phyloP scores from a whole-genome alignment of 2,888 invertebrate genomes.

The Mesorhabditis belari region DNA sequence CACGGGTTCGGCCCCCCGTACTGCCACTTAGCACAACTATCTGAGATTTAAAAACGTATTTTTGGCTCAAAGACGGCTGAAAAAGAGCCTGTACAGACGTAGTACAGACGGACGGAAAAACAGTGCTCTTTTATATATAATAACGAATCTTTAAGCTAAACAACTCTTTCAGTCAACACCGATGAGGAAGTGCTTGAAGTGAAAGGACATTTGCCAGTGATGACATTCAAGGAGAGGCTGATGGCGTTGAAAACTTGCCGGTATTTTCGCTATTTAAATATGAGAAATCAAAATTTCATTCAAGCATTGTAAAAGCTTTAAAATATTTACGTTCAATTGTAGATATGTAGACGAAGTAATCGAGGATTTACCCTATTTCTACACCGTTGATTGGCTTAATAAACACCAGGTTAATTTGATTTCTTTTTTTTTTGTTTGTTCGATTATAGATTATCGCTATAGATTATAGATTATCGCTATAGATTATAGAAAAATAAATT shows the following conservation, averaged over 20 bases:
- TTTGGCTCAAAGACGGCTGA: too few relatives aligned
- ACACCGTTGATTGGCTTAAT: slow-evolving; percentile 78
- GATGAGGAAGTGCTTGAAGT: slow-evolving; percentile 19
- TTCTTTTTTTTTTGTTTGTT: too few relatives aligned
- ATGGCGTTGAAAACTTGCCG: slow-evolving; percentile 12
- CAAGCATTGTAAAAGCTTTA: too few relatives aligned
- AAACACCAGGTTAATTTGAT: slow-evolving; percentile 69
- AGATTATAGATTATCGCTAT: too few relatives aligned
- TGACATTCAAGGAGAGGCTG: slow-evolving; percentile 6
- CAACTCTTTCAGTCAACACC: slow-evolving; percentile 19
- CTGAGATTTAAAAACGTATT: too few relatives aligned
- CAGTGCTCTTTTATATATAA: background rate
- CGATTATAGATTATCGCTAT: too few relatives aligned
- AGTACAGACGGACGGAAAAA: too few relatives aligned
- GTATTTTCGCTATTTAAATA: too few relatives aligned
- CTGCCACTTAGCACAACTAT: too few relatives aligned
- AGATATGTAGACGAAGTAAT: slow-evolving; percentile 94
- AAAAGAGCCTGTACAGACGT: too few relatives aligned
- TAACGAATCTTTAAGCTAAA: background rate
- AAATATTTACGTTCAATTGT: slow-evolving; percentile 63
- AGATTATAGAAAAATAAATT: slow-evolving; percentile 58
- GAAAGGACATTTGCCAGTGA: slow-evolving; percentile 19
- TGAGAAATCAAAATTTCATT: too few relatives aligned
- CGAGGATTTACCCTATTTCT: slow-evolving; percentile 83
- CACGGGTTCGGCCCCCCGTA: too few relatives aligned